Evolutionary conservation across 2,113 vertebrate genomes (phyloP).

Genomic region (Neogobius melanostomus): DNA sequence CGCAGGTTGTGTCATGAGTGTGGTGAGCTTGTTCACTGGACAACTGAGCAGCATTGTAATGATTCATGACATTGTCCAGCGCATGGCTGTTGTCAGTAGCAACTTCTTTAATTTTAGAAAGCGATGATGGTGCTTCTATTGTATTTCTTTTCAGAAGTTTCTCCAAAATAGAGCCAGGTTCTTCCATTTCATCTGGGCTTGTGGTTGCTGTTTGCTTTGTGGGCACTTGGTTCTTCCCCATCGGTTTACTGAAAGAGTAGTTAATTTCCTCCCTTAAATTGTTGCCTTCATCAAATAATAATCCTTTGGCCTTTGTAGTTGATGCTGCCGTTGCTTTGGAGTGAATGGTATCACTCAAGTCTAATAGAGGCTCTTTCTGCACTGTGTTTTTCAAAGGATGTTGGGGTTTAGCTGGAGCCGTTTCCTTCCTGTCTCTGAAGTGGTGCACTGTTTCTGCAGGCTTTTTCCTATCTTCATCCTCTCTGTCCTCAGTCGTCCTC

Average conservation of each 20-base stretch:
- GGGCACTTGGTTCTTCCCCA: slow-evolving; percentile 7
- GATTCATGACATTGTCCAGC: slow-evolving; percentile 2
- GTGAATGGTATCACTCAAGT: slow-evolving; percentile 42
- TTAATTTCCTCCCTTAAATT: slow-evolving; percentile 23
- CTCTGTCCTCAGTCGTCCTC: slow-evolving; percentile 18
- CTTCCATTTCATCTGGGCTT: slow-evolving; percentile 7
- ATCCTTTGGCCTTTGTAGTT: slow-evolving; percentile 28
- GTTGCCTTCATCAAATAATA: background rate
- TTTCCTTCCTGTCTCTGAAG: slow-evolving; percentile 58
- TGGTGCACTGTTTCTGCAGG: slow-evolving; percentile 42
- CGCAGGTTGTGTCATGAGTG: slow-evolving; percentile 5
- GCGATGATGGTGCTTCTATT: slow-evolving; percentile 28
- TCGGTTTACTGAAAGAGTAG: slow-evolving; percentile 9
- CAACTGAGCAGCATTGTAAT: background rate
- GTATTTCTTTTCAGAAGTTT: slow-evolving; percentile 64
- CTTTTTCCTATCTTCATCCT: slow-evolving; percentile 34
- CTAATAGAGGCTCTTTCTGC: slow-evolving; percentile 51
- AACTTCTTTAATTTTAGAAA: slow-evolving; percentile 41
- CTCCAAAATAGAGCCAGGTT: slow-evolving; percentile 66
- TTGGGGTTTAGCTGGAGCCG: slow-evolving; percentile 36
- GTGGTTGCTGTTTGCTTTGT: slow-evolving; percentile 6
- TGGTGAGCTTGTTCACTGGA: slow-evolving; percentile 4
- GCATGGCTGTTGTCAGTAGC: background rate
- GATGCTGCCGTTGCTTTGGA: slow-evolving; percentile 25
- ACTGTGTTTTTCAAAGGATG: slow-evolving; percentile 65